phyloP scores from a whole-genome alignment of 1,140 invertebrate genomes.

The Aphelenchoides besseyi region DNA sequence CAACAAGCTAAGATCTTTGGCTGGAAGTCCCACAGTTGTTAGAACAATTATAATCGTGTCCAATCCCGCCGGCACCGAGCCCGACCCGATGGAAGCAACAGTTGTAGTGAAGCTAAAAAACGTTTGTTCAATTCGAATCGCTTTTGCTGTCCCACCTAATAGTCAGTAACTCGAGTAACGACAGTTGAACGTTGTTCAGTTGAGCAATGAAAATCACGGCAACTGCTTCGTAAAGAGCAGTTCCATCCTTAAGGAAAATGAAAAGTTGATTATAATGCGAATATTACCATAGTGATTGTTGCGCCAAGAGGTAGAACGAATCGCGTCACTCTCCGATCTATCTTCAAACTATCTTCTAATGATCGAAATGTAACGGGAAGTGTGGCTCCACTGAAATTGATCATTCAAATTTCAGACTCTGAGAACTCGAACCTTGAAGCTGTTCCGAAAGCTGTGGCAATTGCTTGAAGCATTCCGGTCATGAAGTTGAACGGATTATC shows the following conservation, averaged over 20 bases:
- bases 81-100: conserved; percentile 89
- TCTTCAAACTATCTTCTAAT: conserved; percentile 66
- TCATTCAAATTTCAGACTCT: background rate
- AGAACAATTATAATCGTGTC: conserved; percentile 96
- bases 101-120: conserved; percentile 78
- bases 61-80: conserved; percentile 87
- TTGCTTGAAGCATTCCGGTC: conserved; percentile 81
- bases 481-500: conserved; percentile 72
- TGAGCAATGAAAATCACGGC: conserved; percentile 69
- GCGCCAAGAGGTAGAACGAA: conserved; percentile 87
- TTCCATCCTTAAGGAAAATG: conserved; percentile 65
- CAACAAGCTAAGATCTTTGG: conserved; percentile 84
- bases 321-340: conserved; percentile 73
- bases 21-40: conserved; percentile 84
- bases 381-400: conserved; percentile 76
- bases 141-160: conserved; percentile 62
- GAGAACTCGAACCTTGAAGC: conserved; percentile 66
- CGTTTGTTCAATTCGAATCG: conserved; percentile 14
- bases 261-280: background rate
- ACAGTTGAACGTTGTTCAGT: conserved; percentile 68
- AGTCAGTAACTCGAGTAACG: conserved; percentile 71
- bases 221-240: conserved; percentile 67
- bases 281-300: conserved; percentile 59
- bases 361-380: conserved; percentile 82
- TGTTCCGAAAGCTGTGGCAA: conserved; percentile 86